Base-by-base conservation (phyloP, 2,797 vertebrate species). In the Chelon labrosus region DNA sequence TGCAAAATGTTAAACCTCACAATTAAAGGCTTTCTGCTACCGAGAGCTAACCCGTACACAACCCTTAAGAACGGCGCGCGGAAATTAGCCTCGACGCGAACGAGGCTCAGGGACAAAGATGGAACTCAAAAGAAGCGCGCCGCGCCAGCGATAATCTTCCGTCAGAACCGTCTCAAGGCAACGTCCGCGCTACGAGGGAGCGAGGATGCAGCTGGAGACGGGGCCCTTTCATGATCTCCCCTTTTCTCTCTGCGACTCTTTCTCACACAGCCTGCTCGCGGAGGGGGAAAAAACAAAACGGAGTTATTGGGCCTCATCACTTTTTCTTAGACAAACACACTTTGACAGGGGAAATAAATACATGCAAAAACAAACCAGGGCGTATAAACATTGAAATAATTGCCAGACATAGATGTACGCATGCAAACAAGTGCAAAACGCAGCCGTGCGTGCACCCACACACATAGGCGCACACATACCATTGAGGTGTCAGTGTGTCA, bases 1-100 rank as follows among this genome's bases (percentile, higher is more conserved):
- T 97, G 96, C 95, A 95, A 96, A 97, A 96, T 95, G 96, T 97
- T 97, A 97, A 97, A 97, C 93, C 94, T 96, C 94, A 96, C 96
- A 97, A 97, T 97, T 98, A 97, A 97, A 96, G 96, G 92, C 95
- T 95, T 94, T 94, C 93, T 95, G 93, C 94, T 94, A 90, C 95
- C 96, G 95, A 94, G 95, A 95, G 93, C 92, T 92, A 96, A 95
- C 94, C 95, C 95, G 96, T 97, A 96, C 94, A 94, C 91, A 84
- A 91, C 93, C 87, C 91, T 92, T 94, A 92, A 92, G 92, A 89
- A 92, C 87, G 83, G 94, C 95, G 96, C 96, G 94, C 95, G 96
- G 25, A 96, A 96, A 97, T 96, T 88, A 96, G 95, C 77, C 88
- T 76, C 70, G 41, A 49, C 84, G n/a, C 69, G 66, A 64, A 85